These are phyloP conservation scores for Eupeodes corollae DNA, from an alignment of 1,140 invertebrate genomes.

Conservation along the genomic window DNA sequence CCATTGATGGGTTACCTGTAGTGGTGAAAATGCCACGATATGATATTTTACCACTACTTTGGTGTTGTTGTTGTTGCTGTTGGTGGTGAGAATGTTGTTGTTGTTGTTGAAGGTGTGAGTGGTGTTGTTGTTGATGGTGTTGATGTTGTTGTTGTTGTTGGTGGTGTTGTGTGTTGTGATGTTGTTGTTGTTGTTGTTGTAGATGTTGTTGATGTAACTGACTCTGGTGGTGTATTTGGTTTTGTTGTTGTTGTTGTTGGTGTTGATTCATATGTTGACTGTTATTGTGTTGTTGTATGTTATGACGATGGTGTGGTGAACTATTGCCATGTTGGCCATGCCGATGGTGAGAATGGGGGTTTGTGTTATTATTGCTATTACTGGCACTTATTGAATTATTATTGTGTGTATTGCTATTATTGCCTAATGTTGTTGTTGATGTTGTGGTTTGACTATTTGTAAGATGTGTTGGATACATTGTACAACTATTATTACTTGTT, in stretches of 20 bases:
- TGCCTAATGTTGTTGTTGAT: conserved; percentile 13
- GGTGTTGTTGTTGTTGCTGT: conserved; percentile 41
- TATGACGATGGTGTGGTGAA: conserved; percentile 31
- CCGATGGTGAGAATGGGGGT: conserved; percentile 24
- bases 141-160: conserved; percentile 26
- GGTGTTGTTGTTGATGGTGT: conserved; percentile 17
- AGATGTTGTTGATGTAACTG: conserved; percentile 16
- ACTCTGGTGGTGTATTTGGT: conserved; percentile 13
- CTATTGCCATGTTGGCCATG: conserved; percentile 21
- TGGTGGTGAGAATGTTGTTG: conserved; percentile 23
- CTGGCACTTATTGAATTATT: conserved; percentile 26
- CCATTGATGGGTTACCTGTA: conserved; percentile 45
- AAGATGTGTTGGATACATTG: conserved; percentile 47
- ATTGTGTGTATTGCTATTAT: conserved; percentile 9
- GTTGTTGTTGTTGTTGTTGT: conserved; percentile 17
- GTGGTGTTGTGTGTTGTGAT: conserved; percentile 23
- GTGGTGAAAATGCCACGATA: conserved; percentile 60
- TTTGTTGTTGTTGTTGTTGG: conserved; percentile 10
- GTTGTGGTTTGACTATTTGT: conserved; percentile 18
- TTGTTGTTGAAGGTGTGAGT: conserved; percentile 23
- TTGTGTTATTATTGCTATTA: conserved; percentile 36
- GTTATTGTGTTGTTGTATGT: conserved; percentile 35
- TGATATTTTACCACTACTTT: conserved; percentile 48
- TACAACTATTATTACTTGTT: conserved; percentile 52
- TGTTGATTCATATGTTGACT: conserved; percentile 19